phyloP scores from a whole-genome alignment of 2,113 vertebrate genomes.

The Sisor rabdophorus region DNA sequence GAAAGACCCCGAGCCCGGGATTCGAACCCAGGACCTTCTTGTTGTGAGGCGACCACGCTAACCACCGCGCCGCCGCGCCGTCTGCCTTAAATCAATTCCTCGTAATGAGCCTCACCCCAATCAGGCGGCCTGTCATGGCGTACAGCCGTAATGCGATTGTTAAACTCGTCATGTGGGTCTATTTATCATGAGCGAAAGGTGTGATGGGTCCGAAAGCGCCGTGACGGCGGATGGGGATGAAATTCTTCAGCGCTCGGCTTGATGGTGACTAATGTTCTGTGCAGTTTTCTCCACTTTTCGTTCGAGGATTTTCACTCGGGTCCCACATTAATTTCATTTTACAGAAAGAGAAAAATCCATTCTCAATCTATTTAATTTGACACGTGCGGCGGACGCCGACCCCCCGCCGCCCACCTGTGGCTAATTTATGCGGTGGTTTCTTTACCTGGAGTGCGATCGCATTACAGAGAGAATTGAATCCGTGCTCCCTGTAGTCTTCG shows the following conservation, averaged over 20 bases:
- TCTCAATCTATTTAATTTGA: conserved; percentile 61
- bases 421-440: conserved; percentile 58
- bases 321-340: conserved; percentile 18
- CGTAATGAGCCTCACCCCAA: conserved; percentile 44
- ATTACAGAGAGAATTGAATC: conserved; percentile 67
- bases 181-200: conserved; percentile 52
- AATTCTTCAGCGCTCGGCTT: conserved; percentile 18
- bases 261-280: conserved; percentile 8
- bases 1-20: too few relatives aligned
- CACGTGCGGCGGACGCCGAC: conserved; percentile 50
- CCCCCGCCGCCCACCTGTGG: conserved; percentile 56
- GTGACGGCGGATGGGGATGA: background rate
- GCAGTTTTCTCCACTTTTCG: background rate
- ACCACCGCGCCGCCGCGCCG: too few relatives aligned
- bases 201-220: conserved; percentile 32
- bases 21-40: too few relatives aligned
- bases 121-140: conserved; percentile 42
- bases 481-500: conserved; percentile 62
- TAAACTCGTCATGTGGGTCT: conserved; percentile 50
- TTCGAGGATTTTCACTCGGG: conserved; percentile 16
- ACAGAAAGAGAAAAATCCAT: conserved; percentile 51
- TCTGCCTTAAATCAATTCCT: conserved; percentile 44
- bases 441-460: conserved; percentile 58
- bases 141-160: conserved; percentile 48
- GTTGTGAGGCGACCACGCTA: too few relatives aligned